Conservation (phyloP, 64 coral and sea anemone genomes). For the Actinia tenebrosa region DNA sequence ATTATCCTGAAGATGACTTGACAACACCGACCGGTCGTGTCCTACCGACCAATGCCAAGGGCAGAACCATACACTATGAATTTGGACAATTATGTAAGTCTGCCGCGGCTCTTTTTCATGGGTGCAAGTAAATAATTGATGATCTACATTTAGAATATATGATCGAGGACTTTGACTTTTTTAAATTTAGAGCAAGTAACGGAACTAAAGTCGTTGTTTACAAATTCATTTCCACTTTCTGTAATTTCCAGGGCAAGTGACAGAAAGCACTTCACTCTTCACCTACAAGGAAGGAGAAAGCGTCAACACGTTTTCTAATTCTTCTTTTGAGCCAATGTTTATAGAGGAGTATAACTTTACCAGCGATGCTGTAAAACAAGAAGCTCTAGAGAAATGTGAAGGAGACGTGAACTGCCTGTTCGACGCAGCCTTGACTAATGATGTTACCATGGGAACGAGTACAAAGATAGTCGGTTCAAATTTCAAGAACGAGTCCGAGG, state of each 20-base stretch:
- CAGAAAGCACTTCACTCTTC: background rate
- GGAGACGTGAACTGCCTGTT: slow-evolving; percentile 30
- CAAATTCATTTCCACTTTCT: no score
- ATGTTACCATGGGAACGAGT: slow-evolving; percentile 18
- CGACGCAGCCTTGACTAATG: slow-evolving; percentile 24
- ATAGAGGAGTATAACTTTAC: slow-evolving; percentile 10
- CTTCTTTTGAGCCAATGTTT: slow-evolving; percentile 33
- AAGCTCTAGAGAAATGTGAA: slow-evolving; percentile 14
- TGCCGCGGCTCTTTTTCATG: no score
- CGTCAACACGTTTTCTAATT: slow-evolving; percentile 18
- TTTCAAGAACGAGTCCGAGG: slow-evolving; percentile 12
- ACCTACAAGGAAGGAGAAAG: slow-evolving; percentile 21
- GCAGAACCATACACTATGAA: slow-evolving; percentile 41
- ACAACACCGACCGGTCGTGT: slow-evolving; percentile 40
- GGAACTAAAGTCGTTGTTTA: no score
- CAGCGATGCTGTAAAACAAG: slow-evolving; percentile 15
- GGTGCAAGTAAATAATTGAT: no score
- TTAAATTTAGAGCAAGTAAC: background rate
- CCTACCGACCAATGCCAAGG: slow-evolving; percentile 20
- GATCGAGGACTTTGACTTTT: background rate
- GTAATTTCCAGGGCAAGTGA: no score
- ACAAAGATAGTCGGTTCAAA: slow-evolving; percentile 17
- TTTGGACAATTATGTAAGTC: slow-evolving; percentile 64
- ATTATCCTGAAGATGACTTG: slow-evolving; percentile 28
- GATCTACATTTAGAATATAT: background rate